A percentile compares a stretch with the other conserved stretches of the same genome.
Conservation (phyloP, 2,113 vertebrate species). For the Climacteris rufus region DNA sequence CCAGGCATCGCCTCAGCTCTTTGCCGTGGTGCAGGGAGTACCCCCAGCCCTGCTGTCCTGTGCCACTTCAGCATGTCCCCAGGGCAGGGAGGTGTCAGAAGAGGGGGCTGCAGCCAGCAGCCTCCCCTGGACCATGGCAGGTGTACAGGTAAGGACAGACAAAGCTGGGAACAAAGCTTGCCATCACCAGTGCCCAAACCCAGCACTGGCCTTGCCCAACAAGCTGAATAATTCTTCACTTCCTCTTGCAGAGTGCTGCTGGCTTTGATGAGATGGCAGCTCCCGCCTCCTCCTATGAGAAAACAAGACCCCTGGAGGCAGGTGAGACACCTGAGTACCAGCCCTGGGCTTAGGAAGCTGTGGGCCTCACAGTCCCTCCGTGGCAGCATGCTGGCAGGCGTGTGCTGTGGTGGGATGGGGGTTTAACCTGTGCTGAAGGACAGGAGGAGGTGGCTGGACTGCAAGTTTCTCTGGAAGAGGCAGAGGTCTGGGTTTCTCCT, state of each 20-base stretch:
- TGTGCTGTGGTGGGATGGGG: not conserved
- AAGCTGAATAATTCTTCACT: not conserved
- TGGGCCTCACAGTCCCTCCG: not conserved
- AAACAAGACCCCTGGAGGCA: conserved; percentile 82
- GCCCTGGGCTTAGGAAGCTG: not conserved
- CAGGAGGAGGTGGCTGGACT: not conserved
- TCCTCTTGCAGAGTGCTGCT: conserved; percentile 76
- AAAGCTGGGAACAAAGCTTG: not conserved
- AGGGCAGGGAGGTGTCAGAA: not conserved
- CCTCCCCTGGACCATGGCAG: not conserved
- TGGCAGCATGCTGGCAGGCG: not conserved
- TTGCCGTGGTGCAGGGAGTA: not conserved
- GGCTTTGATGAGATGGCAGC: conserved; percentile 84
- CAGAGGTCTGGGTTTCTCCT: not conserved
- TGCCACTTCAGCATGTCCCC: not conserved
- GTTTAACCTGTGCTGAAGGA: not conserved
- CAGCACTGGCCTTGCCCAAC: not conserved
- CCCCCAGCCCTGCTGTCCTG: not conserved
- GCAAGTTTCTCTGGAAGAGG: not conserved
- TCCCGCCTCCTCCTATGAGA: conserved; percentile 82
- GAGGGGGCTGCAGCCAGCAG: not conserved
- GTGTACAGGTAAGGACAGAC: not conserved
- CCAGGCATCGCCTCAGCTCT: not conserved
- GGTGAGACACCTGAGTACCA: conserved; percentile 68
- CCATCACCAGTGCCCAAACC: not conserved